phyloP scores from a whole-genome alignment of 2,113 vertebrate genomes.

The Arizona elegans region DNA sequence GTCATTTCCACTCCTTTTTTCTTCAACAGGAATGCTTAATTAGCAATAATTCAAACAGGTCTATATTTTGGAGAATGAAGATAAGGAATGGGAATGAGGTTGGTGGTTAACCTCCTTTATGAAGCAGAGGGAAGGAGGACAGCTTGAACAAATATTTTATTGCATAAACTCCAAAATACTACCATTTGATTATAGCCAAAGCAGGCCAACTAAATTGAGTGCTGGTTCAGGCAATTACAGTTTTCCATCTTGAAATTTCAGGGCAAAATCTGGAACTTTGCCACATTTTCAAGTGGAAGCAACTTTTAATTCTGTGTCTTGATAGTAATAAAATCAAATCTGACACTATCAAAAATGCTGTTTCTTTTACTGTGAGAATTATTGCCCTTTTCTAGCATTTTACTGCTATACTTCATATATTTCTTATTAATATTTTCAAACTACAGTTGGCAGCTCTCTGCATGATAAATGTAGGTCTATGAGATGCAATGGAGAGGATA shows the following conservation, averaged over 20 bases:
- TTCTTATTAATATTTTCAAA: neutral
- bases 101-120: neutral
- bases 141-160: constrained; percentile 7
- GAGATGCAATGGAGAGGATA: neutral
- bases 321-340: neutral
- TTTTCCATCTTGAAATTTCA: neutral
- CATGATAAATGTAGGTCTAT: neutral
- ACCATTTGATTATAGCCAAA: neutral
- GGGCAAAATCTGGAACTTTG: neutral
- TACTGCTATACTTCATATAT: neutral
- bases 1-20: neutral
- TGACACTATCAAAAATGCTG: neutral
- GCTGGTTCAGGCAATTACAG: neutral
- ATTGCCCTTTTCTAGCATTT: neutral
- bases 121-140: neutral
- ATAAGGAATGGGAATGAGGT: neutral
- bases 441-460: neutral
- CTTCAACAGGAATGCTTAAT: constrained; percentile 2
- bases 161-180: neutral
- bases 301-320: neutral
- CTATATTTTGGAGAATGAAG: neutral
- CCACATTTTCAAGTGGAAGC: neutral
- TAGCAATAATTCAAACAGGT: neutral
- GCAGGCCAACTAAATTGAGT: neutral
- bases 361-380: neutral